Base-by-base conservation (phyloP, 37 sponge, comb jelly and placozoan genomes). In the Ianthella basta region DNA sequence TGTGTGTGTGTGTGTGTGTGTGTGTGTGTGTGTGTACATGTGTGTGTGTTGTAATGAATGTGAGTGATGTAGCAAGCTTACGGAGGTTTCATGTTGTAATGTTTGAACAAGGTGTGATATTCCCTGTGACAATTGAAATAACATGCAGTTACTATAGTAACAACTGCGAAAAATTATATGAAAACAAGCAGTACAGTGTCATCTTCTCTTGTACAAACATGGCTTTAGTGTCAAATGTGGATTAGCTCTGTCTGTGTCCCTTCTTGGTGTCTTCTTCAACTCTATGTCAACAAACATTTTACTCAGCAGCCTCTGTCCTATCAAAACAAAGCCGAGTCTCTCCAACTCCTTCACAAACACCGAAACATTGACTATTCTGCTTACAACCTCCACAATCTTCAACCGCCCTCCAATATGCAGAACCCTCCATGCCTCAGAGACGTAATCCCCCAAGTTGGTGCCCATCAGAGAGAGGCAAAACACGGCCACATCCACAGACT, bases 391-490 rank as follows among this genome's bases (percentile, higher is more conserved):
- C 40, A 88, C 92, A 33, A 98, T 87, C 55, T 88, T 87, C 60
- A 98, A 74, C 20, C 20, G 59, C 55, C 99, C 99, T 6, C 85
- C 59, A 13, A 54, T 57, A 36, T 56, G 74, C 38, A 98, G 80
- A 19, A 96, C 87, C 36, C 99, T 79, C 57, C 88, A 68, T n/a
- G 91, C 97, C 86, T 98, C 99, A 41, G 39, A 15, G 60, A 98
- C 60, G 80, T 91, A 98, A 40, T 98, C 99, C 29, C 55, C 59
- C 16, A 96, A 36, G 64, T 98, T 96, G 56, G 95, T 96, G 19
- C 97, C 97, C 99, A 98, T 98, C 37, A 98, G 90, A 10, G 96
- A 93, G 30, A 98, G 89, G 63, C 99, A 98, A 84, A 98, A 96
- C 34, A 98, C 93, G 35, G 77, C 85, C 4, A 98, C 83, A 84